phyloP scores from a whole-genome alignment of 2,113 vertebrate genomes.

The Petroica traversi region DNA sequence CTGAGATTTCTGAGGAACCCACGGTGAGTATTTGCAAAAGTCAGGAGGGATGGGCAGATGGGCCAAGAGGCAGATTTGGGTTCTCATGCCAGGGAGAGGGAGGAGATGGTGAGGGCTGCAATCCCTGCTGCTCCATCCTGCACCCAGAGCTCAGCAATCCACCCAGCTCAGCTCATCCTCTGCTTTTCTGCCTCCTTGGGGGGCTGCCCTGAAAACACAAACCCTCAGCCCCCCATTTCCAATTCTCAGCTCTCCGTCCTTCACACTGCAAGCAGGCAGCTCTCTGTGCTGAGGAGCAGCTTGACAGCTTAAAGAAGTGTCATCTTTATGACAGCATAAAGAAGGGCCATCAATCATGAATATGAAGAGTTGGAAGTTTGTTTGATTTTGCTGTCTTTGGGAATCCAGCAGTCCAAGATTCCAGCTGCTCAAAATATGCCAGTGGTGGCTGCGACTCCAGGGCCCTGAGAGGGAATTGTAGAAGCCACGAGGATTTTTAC shows the following conservation, averaged over 20 bases:
- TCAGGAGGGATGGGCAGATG: neutral
- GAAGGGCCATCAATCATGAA: neutral
- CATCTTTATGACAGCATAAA: no score
- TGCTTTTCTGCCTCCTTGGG: neutral
- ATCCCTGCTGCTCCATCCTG: neutral
- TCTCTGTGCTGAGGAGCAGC: neutral
- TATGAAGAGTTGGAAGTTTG: neutral
- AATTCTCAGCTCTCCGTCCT: neutral
- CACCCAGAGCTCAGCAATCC: neutral
- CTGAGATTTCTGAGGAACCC: neutral
- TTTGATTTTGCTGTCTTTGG: neutral
- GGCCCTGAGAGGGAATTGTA: neutral
- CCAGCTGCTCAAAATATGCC: neutral
- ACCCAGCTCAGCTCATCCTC: neutral
- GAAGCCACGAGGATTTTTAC: neutral
- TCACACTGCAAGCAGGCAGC: neutral
- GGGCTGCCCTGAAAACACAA: neutral
- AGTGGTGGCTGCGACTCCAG: neutral
- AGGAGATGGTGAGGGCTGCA: neutral
- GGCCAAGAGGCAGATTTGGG: neutral
- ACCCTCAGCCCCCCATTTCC: neutral
- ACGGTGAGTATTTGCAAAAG: rapidly evolving
- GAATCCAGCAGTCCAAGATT: neutral
- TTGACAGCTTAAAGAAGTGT: neutral
- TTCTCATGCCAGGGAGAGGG: neutral